Evolutionary conservation across 2,797 vertebrate genomes (phyloP).

Genomic region (Manis crassicaudata): DNA sequence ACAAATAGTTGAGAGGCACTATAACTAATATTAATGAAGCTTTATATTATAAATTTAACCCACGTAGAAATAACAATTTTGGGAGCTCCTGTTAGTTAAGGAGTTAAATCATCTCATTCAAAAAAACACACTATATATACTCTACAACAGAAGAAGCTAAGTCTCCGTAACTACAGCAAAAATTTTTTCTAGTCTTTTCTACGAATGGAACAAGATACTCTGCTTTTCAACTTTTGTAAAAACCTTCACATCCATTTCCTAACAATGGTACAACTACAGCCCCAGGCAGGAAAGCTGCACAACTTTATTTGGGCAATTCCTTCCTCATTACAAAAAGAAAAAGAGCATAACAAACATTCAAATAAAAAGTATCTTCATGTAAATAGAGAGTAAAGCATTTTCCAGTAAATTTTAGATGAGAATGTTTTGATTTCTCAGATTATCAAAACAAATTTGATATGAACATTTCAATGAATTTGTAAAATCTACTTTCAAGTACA

Average conservation of each 20-base stretch:
- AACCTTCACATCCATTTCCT: constrained; percentile 10
- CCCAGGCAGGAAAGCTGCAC: constrained; percentile 11
- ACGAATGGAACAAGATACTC: background rate
- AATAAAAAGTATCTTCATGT: background rate
- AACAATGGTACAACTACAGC: constrained; percentile 1
- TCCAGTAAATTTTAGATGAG: background rate
- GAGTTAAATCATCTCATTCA: background rate
- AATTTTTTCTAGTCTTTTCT: background rate
- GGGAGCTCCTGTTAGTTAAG: background rate
- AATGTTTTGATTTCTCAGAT: constrained; percentile 9
- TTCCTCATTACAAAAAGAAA: constrained; percentile 50
- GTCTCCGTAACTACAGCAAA: background rate
- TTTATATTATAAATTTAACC: background rate
- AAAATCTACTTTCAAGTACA: constrained; percentile 24
- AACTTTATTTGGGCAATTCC: constrained; percentile 30
- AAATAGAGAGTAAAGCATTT: background rate
- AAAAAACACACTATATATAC: background rate
- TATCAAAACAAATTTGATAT: constrained; percentile 25
- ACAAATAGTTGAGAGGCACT: background rate
- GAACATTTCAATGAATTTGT: constrained; percentile 23
- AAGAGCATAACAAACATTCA: constrained; percentile 29
- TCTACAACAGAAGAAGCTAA: background rate
- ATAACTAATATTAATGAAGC: background rate
- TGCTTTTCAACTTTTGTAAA: constrained; percentile 2
- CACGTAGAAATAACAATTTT: background rate